These are phyloP conservation scores for Grus americana DNA, from an alignment of 2,113 vertebrate genomes.

Conservation along the genomic window DNA sequence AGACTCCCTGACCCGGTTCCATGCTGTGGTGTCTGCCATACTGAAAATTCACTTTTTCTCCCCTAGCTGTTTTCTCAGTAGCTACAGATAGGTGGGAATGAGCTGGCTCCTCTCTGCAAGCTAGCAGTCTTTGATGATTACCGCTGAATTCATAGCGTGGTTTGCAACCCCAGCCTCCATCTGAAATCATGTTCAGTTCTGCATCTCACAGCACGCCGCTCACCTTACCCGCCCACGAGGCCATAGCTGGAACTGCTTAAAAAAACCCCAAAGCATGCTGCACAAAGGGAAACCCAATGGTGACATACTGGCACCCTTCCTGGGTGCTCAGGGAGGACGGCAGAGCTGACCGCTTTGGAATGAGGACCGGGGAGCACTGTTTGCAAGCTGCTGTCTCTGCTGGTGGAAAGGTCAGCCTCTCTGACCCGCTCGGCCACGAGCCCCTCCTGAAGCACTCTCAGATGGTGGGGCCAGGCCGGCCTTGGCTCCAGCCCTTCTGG, in stretches of 20 bases:
- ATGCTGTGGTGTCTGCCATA: background rate
- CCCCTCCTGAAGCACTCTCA: background rate
- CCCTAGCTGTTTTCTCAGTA: background rate
- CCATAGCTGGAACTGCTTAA: background rate
- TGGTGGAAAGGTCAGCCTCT: background rate
- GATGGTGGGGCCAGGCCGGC: background rate
- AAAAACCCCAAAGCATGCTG: background rate
- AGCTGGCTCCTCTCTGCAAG: background rate
- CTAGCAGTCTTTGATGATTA: background rate
- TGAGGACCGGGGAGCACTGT: background rate
- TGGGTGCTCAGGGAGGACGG: background rate
- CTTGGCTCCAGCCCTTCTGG: background rate
- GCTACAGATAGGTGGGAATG: background rate
- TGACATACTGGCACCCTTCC: background rate
- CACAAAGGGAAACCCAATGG: background rate
- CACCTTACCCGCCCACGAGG: accelerated
- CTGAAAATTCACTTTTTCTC: background rate
- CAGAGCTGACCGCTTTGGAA: background rate
- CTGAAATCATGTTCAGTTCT: background rate
- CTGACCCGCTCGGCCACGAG: background rate
- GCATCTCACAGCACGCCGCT: background rate
- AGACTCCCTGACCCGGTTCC: background rate
- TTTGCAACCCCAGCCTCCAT: background rate
- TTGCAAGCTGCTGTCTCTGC: background rate
- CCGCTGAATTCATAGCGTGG: background rate